These are phyloP conservation scores for Lepilemur ruficaudatus DNA, from an alignment of 2,797 vertebrate species.

Conservation along the genomic window DNA sequence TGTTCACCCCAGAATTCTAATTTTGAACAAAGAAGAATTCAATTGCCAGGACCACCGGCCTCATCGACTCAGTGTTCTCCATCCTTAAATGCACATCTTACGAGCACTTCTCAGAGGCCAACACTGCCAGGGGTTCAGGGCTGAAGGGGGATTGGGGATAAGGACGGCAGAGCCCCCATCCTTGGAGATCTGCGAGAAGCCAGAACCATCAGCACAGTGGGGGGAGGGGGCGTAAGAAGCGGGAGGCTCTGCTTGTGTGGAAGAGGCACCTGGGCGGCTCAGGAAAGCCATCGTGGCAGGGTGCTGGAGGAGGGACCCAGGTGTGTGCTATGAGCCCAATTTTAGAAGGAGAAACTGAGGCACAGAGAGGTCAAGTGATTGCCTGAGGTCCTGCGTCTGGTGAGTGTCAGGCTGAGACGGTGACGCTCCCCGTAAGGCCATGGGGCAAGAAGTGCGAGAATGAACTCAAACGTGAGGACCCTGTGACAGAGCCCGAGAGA, in stretches of 20 bases:
- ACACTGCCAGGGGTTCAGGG: neutral
- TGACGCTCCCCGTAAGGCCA: neutral
- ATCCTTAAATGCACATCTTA: neutral
- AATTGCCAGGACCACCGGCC: neutral
- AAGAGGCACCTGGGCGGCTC: neutral
- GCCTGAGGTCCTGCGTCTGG: neutral
- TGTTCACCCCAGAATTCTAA: neutral
- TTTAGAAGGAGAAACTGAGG: slow-evolving; percentile 5
- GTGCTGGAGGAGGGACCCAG: neutral
- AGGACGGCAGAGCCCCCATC: neutral
- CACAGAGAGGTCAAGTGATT: neutral
- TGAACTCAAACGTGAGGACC: neutral
- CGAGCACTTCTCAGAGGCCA: neutral
- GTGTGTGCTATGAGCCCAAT: neutral
- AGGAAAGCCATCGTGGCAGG: neutral
- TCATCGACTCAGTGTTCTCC: accelerated
- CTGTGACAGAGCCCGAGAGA: neutral
- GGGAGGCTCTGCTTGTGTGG: neutral
- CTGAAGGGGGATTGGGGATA: accelerated
- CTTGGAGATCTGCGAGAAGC: neutral
- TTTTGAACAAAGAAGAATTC: neutral
- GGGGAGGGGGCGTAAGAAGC: neutral
- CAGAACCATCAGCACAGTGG: neutral
- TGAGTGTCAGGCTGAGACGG: neutral
- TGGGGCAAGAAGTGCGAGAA: neutral